Conservation (phyloP, 1,140 invertebrate genomes). For the Anthonomus grandis region DNA sequence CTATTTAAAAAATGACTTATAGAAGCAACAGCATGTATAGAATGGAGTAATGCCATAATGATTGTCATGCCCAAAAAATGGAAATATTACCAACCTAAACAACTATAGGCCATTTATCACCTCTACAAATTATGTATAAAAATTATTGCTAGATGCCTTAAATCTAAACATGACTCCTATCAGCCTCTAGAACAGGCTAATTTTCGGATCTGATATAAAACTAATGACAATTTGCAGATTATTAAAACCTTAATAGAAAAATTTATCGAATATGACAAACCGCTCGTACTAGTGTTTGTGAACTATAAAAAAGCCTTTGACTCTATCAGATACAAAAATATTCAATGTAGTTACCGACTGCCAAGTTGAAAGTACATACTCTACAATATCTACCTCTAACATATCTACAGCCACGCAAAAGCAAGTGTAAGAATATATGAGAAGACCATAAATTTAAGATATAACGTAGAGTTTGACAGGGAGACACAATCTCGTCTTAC, state of each 20-base stretch:
- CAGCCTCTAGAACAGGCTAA: neutral
- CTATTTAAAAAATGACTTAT: neutral
- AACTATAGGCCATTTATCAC: neutral
- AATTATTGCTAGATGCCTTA: neutral
- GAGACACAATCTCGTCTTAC: no score
- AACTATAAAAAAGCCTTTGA: slow-evolving; percentile 5
- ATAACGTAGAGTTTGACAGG: no score
- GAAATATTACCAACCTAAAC: neutral
- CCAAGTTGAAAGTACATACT: no score
- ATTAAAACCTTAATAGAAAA: slow-evolving; percentile 6
- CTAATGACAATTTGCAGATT: neutral
- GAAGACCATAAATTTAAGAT: no score
- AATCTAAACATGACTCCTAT: neutral
- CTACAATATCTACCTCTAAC: no score
- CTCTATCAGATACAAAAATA: no score
- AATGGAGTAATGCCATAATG: neutral
- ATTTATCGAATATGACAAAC: slow-evolving; percentile 7
- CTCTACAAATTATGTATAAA: neutral
- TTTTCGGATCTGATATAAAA: neutral
- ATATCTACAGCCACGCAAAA: no score
- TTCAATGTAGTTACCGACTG: no score
- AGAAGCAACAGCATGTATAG: neutral
- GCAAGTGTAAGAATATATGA: no score
- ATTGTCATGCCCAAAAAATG: neutral
- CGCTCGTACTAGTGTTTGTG: neutral